phyloP scores from a whole-genome alignment of 2,113 vertebrate genomes.

The Sula dactylatra region DNA sequence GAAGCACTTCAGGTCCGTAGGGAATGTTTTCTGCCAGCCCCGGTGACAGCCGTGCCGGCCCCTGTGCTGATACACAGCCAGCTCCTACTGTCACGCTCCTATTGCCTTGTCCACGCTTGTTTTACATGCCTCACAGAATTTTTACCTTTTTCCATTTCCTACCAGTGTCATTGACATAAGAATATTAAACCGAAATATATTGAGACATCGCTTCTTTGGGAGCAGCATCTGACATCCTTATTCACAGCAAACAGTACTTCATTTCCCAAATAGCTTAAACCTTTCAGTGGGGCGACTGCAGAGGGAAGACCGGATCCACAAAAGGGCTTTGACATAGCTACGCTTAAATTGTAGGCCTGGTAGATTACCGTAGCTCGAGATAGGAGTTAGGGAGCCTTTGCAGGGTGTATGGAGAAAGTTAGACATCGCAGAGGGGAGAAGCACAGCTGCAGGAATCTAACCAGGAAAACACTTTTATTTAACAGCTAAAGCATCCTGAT shows the following conservation, averaged over 20 bases:
- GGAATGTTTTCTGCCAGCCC: background rate
- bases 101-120: background rate
- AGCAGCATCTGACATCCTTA: background rate
- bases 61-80: background rate
- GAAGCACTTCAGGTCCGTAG: background rate
- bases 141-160: background rate
- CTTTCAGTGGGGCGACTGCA: background rate
- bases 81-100: background rate
- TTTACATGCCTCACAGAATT: background rate
- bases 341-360: background rate
- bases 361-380: background rate
- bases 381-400: background rate
- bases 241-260: background rate
- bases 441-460: background rate
- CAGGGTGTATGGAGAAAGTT: background rate
- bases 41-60: background rate
- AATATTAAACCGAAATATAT: background rate
- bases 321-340: background rate
- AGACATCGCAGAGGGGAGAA: fast-evolving
- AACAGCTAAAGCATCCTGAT: fast-evolving
- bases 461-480: background rate
- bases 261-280: background rate
- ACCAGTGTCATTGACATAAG: background rate
- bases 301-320: background rate
- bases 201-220: background rate